Evolutionary conservation across 1,140 invertebrate genomes (phyloP).

Genomic region (Linepithema humile): DNA sequence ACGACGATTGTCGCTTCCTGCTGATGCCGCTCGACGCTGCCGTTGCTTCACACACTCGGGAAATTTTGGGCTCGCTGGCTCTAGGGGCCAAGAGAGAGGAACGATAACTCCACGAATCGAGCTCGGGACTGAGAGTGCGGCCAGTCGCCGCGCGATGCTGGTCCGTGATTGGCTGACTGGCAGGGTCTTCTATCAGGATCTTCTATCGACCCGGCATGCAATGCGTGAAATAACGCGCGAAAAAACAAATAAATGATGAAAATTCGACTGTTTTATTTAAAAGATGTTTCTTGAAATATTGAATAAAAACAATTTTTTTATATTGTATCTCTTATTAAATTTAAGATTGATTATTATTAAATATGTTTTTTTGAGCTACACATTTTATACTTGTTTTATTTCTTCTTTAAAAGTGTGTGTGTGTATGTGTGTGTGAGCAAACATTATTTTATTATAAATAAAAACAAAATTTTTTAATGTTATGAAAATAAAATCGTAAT

Average conservation of each 20-base stretch:
- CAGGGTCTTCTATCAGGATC: slow-evolving; percentile 84
- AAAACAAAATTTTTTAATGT: too few species aligned
- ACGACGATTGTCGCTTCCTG: not conserved
- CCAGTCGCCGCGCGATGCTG: slow-evolving; percentile 63
- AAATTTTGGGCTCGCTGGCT: slow-evolving; percentile 72
- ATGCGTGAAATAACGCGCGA: slow-evolving; percentile 73
- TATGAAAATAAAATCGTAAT: not conserved
- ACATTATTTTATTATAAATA: too few species aligned
- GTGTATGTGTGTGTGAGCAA: too few species aligned
- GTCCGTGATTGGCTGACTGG: slow-evolving; percentile 76
- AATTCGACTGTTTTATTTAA: not conserved
- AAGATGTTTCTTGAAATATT: not conserved
- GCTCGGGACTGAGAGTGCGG: slow-evolving; percentile 77
- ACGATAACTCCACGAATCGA: slow-evolving; percentile 75
- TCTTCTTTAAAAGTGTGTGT: not conserved
- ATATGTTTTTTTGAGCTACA: slow-evolving; percentile 14
- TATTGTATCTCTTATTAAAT: too few species aligned
- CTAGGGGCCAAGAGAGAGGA: slow-evolving; percentile 65
- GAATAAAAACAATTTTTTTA: not conserved
- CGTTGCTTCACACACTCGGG: slow-evolving; percentile 61
- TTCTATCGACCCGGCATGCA: slow-evolving; percentile 81
- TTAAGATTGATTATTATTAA: too few species aligned
- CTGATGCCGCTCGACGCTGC: not conserved
- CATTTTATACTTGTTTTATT: not conserved
- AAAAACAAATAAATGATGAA: slow-evolving; percentile 60